These are phyloP conservation scores for Hyles lineata DNA, from an alignment of 2,888 invertebrate genomes.

Conservation along the genomic window DNA sequence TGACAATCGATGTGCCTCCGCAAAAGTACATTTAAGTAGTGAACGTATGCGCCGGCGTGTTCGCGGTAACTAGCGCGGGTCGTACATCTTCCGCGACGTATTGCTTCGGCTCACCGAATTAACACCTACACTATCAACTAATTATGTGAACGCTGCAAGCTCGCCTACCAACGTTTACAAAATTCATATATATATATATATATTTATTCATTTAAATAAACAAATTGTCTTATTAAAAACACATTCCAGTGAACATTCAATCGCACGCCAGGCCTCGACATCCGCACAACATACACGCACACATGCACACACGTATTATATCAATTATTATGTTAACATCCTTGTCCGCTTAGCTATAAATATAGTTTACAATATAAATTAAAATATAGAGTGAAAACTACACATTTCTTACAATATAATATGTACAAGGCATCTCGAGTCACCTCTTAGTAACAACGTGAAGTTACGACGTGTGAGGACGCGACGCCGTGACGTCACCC, in stretches of 20 bases:
- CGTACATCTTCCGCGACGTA: conserved; percentile 43
- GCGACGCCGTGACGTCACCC: conserved; percentile 6
- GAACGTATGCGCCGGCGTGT: conserved; percentile 51
- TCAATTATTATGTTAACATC: conserved; percentile 71
- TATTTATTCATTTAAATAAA: conserved; percentile 55
- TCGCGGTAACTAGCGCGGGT: conserved; percentile 67
- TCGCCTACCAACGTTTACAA: conserved; percentile 68
- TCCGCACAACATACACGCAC: conserved; percentile 44
- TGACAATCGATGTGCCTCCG: conserved; percentile 1
- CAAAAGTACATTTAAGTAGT: conserved; percentile 47
- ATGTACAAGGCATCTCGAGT: conserved; percentile 81
- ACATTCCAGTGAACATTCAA: conserved; percentile 46
- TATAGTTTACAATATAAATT: conserved; percentile 82
- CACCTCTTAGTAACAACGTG: conserved; percentile 59
- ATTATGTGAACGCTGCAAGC: conserved; percentile 79
- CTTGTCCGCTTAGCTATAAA: conserved; percentile 76
- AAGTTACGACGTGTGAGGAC: conserved; percentile 42
- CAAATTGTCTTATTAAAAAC: conserved; percentile 60
- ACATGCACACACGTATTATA: conserved; percentile 52
- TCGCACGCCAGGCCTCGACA: conserved; percentile 60
- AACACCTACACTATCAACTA: conserved; percentile 53
- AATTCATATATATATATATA: conserved; percentile 22
- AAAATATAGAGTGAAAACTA: conserved; percentile 83
- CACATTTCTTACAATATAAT: conserved; percentile 77
- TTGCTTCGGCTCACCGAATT: conserved; percentile 45